Percentiles rank a stretch among this genome's conserved stretches.
Evolutionary conservation across 2,888 invertebrate species (phyloP).

Genomic region (Caenorhabditis doughertyi): DNA sequence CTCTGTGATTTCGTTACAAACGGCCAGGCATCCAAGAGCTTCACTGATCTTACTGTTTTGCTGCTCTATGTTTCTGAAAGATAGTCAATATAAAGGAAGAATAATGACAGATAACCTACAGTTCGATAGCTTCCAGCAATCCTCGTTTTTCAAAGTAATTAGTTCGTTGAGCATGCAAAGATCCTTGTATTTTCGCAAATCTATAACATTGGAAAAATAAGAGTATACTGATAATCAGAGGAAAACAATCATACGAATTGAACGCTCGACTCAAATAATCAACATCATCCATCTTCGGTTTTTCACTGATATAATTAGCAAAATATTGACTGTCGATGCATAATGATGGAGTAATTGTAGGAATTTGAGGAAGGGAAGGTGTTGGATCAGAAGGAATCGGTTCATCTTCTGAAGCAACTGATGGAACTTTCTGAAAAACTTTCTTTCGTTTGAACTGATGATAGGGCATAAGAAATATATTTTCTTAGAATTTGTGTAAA

Average conservation of each 20-base stretch:
- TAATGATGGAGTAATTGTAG: constrained; percentile 43
- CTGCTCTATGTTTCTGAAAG: constrained; percentile 60
- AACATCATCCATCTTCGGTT: constrained; percentile 40
- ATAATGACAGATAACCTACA: constrained; percentile 13
- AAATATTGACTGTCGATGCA: constrained; percentile 59
- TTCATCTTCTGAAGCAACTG: constrained; percentile 25
- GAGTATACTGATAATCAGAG: too few relatives aligned
- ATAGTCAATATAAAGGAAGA: not conserved
- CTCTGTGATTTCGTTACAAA: constrained; percentile 57
- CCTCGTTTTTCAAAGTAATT: constrained; percentile 63
- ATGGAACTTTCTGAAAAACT: constrained; percentile 12
- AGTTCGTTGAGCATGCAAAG: constrained; percentile 39
- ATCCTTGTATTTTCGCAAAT: constrained; percentile 59
- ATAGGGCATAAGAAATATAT: constrained; percentile 2
- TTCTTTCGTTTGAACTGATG: not conserved
- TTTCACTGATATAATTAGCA: constrained; percentile 41
- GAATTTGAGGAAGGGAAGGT: constrained; percentile 19
- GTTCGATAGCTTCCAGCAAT: constrained; percentile 47
- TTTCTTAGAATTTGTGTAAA: too few relatives aligned
- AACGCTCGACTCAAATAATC: constrained; percentile 51
- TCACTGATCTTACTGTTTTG: constrained; percentile 55
- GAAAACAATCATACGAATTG: constrained; percentile 39
- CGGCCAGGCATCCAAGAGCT: constrained; percentile 52
- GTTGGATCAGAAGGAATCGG: constrained; percentile 12
- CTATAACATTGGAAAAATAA: too few relatives aligned